phyloP scores from a whole-genome alignment of 2,113 vertebrate species.

The Ciconia boyciana region DNA sequence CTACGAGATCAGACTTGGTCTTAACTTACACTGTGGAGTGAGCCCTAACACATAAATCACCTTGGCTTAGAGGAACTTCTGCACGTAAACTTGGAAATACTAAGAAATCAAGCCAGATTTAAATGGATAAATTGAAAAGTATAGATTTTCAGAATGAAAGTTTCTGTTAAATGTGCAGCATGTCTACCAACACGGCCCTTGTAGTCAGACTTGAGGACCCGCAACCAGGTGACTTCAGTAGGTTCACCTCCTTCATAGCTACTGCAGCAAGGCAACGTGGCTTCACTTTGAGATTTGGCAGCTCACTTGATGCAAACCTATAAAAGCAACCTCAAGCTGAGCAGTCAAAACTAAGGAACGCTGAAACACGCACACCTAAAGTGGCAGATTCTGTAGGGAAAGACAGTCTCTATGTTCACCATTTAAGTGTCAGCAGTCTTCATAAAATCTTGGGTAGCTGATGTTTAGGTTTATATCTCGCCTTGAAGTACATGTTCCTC shows the following conservation, averaged over 20 bases:
- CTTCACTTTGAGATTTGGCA: neutral
- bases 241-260: neutral
- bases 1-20: neutral
- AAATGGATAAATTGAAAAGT: neutral
- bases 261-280: neutral
- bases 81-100: neutral
- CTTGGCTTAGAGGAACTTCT: neutral
- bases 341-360: neutral
- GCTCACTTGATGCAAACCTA: neutral
- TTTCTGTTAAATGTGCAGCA: neutral
- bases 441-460: neutral
- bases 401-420: neutral
- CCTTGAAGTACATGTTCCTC: neutral
- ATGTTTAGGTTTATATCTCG: neutral
- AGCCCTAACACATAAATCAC: neutral
- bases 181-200: neutral
- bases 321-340: neutral
- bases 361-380: neutral
- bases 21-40: neutral
- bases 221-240: neutral
- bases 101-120: neutral
- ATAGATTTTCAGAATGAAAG: neutral
- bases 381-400: neutral
- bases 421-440: neutral
- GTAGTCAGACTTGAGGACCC: neutral